Base-by-base conservation (phyloP, 2,888 invertebrate species). In the Pyralis farinalis region DNA sequence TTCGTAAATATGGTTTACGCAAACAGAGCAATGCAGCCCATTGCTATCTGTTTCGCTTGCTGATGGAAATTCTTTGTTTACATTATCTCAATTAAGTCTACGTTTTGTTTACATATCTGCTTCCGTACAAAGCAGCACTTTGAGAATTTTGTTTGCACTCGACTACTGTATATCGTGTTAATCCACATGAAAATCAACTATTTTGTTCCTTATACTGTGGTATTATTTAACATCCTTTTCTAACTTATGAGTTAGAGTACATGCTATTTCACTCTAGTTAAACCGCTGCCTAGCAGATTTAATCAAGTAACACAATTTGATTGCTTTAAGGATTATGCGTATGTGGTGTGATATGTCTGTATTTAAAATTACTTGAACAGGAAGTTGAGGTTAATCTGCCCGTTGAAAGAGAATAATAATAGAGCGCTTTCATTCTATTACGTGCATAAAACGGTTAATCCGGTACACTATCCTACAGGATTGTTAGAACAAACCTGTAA, bases 31-130 rank as follows among this genome's bases (percentile, higher is more conserved):
- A 51, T 58, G 64, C 67, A 63, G 49, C 52, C 46, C 16, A 53
- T 49, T 47, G 54, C 58, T 57, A 71, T 74, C 75, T 71, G 73
- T 69, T 67, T 56, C 62, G 63, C 62, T 63, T 63, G 62, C 63
- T 65, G 71, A 72, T 74, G 71, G 68, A 65, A 71, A 71, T 71
- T 71, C 76, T 78, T 80, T 85, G 81, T 86, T 87, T 83, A 70
- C 75, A 71, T 77, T 75, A 80, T 82, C 76, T 81, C 82, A 85
- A 85, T 86, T 85, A 85, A 86, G 81, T 77, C 77, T 80, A 75
- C 75, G 77, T 79, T 77, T 71, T 83, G 80, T 83, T 82, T 83
- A 33, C 39, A 71, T 71, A 46, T 58, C 66, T 55, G 43, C 44
- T 41, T 47, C 46, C 42, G 39, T 16, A 73, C 65, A 70, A 69